Conservation (phyloP, 2,113 vertebrate species). For the Tetrao urogallus region DNA sequence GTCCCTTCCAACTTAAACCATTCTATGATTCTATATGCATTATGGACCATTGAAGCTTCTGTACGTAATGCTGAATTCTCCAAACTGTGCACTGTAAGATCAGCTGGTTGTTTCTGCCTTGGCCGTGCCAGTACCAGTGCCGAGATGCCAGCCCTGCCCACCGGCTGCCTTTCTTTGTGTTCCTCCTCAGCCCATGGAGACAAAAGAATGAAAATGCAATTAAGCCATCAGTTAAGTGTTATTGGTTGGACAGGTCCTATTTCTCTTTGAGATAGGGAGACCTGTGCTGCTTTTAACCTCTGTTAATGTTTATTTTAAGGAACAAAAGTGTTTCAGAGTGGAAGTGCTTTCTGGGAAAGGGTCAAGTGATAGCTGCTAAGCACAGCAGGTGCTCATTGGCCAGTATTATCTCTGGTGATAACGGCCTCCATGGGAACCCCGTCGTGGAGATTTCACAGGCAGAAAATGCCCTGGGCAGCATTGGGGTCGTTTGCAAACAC, state of each 20-base stretch:
- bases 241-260: not conserved
- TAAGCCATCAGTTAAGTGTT: constrained; percentile 18
- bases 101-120: not conserved
- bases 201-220: not conserved
- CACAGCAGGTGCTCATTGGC: constrained; percentile 51
- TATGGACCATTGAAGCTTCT: fast-evolving
- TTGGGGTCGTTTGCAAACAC: not conserved
- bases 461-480: not conserved
- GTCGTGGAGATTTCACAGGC: constrained; percentile 27
- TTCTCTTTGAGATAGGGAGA: not conserved
- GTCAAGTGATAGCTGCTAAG: constrained; percentile 57
- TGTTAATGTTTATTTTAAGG: constrained; percentile 72
- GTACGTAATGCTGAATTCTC: not conserved
- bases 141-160: not conserved
- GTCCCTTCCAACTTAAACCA: too few species aligned
- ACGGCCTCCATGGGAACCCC: constrained; percentile 58
- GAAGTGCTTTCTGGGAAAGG: constrained; percentile 52
- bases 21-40: not conserved
- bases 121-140: not conserved
- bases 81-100: not conserved
- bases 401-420: constrained; percentile 65
- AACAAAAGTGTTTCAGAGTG: constrained; percentile 62
- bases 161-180: not conserved
- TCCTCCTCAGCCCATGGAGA: fast-evolving
- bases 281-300: constrained; percentile 34